Evolutionary conservation across 2,113 vertebrate genomes (phyloP), one percentile per base, ranked within the genome.

Genomic region (Tychaedon coryphoeus): DNA sequence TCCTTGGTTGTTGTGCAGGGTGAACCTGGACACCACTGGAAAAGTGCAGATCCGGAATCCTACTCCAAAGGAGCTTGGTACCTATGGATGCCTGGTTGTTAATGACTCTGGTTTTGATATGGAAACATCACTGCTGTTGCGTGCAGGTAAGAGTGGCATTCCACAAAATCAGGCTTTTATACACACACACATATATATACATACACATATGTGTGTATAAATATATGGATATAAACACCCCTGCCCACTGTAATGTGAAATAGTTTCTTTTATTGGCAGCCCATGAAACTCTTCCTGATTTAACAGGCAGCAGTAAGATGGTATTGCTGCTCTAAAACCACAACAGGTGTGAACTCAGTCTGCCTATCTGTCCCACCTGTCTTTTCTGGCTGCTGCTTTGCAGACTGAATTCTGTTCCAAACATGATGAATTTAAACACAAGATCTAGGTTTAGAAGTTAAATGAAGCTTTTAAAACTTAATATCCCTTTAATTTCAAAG

Each of bases 21-120:
- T 99, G n/a, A 88, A 71, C 62, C 94, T 98, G 97, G 98, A 98
- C 76, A 93, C 86, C 25, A 3, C 42, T 38, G 97, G 98, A 78
- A 97, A 93, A 65, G 76, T 99, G 43, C 98, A 98, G 93, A 98
- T 99, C 90, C 64, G 40, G 58, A 98, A 97, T 78, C 98, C 98
- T 34, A 76, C 97, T 34, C 92, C 31, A 22, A 97, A 95, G 67
- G 99, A 99, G 3, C 91, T 96, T 70, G 99, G 99, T 23, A 26
- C 86, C 33, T 99, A 99, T 48, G 96, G 93, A 29, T 99, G 99
- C 91, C 96, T 96, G 4, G 98, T 97, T 42, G 96, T 96, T 40
- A 98, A 98, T 70, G 90, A 82, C 14, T 96, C 97, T 2, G 98
- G 98, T 12, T 98, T 98, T 4, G 98, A 99, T 61, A 95, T 73